Evolutionary conservation across 2,888 invertebrate species (phyloP).

Genomic region (Andrena praecox): DNA sequence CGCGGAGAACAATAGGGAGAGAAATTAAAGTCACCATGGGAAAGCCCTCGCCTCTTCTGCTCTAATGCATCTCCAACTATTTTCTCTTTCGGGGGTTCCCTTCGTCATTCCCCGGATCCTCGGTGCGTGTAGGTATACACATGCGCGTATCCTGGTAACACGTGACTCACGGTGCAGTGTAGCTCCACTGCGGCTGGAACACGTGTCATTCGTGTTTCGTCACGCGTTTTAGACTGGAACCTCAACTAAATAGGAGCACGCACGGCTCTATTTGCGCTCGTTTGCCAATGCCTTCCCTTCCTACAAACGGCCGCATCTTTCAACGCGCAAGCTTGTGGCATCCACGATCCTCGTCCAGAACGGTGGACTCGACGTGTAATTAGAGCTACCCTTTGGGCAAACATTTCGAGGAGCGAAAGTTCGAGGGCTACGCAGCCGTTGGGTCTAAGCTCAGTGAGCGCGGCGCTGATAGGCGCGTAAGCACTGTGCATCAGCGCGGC

Average conservation of each 20-base stretch:
- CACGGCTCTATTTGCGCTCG: slow-evolving; percentile 21
- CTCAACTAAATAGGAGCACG: slow-evolving; percentile 26
- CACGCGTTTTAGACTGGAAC: slow-evolving; percentile 40
- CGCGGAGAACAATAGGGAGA: slow-evolving; percentile 71
- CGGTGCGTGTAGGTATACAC: slow-evolving; percentile 47
- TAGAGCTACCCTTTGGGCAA: too few relatives aligned
- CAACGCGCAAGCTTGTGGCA: too few relatives aligned
- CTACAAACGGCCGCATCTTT: too few relatives aligned
- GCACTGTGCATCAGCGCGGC: too few relatives aligned
- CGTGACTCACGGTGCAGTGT: slow-evolving; percentile 77
- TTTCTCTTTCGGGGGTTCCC: slow-evolving; percentile 68
- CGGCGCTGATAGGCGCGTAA: too few relatives aligned
- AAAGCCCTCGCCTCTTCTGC: slow-evolving; percentile 82
- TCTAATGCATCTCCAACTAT: slow-evolving; percentile 77
- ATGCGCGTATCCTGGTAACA: slow-evolving; percentile 72
- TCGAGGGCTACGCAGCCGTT: too few relatives aligned
- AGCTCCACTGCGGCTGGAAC: slow-evolving; percentile 18
- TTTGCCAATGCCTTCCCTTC: too few relatives aligned
- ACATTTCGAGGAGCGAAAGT: too few relatives aligned
- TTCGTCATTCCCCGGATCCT: slow-evolving; percentile 73
- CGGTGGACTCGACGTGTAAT: too few relatives aligned
- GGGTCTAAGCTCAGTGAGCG: too few relatives aligned
- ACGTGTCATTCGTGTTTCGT: slow-evolving; percentile 55
- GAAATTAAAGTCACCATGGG: slow-evolving; percentile 84
- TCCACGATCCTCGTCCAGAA: too few relatives aligned